phyloP scores from a whole-genome alignment of 2,113 vertebrate species.

The Xenopus laevis region DNA sequence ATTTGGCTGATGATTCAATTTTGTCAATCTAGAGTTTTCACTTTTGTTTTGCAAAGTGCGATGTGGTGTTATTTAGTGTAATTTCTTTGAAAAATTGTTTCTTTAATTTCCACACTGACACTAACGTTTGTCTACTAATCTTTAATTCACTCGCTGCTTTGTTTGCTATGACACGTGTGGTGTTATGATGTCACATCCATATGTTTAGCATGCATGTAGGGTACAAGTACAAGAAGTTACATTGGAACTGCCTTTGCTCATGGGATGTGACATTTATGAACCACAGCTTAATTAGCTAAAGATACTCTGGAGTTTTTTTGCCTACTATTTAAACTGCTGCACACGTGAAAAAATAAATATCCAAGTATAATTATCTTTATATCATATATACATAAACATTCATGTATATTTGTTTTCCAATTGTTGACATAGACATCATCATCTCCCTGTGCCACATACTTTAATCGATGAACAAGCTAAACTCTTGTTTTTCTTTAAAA shows the following conservation, averaged over 20 bases:
- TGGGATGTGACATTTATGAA: slow-evolving; percentile 74
- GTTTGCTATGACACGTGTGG: slow-evolving; percentile 54
- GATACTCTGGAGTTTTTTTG: slow-evolving; percentile 84
- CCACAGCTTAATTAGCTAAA: slow-evolving; percentile 76
- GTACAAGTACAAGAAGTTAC: slow-evolving; percentile 52
- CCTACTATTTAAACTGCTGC: slow-evolving; percentile 52
- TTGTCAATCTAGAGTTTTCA: slow-evolving; percentile 51
- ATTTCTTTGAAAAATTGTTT: slow-evolving; percentile 58
- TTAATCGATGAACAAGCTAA: too few relatives aligned
- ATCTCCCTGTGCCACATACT: too few relatives aligned
- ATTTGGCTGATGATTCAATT: slow-evolving; percentile 56
- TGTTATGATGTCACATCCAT: slow-evolving; percentile 69
- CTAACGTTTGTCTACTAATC: slow-evolving; percentile 54
- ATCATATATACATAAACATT: neutral
- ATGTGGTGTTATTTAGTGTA: slow-evolving; percentile 62
- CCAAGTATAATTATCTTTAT: too few relatives aligned
- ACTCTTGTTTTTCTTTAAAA: too few relatives aligned
- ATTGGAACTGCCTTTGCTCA: slow-evolving; percentile 59
- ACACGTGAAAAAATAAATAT: slow-evolving; percentile 57
- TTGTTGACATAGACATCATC: too few relatives aligned
- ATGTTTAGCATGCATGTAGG: slow-evolving; percentile 60
- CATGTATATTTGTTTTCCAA: neutral
- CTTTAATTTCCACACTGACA: slow-evolving; percentile 54
- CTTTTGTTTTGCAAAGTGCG: slow-evolving; percentile 63
- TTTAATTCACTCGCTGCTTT: slow-evolving; percentile 58